Evolutionary conservation across 2,797 vertebrate species (phyloP).

Genomic region (Labeo calbasu): DNA sequence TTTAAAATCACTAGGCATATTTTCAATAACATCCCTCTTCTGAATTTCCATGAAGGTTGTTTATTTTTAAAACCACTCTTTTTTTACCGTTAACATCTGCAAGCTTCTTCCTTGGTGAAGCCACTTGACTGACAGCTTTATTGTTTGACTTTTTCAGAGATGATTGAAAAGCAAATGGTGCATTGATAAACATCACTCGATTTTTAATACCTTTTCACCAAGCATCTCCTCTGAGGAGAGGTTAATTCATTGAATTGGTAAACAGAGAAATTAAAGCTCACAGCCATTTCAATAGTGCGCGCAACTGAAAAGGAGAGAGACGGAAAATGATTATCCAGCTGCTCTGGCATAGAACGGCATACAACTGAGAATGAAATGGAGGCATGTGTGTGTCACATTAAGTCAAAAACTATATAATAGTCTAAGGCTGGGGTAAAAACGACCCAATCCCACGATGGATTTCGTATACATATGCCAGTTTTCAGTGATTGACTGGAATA

Average conservation of each 20-base stretch:
- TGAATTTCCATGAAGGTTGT: constrained; percentile 3
- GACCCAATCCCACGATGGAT: neutral
- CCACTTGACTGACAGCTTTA: constrained; percentile 54
- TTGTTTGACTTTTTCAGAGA: constrained; percentile 49
- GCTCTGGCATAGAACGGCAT: constrained; percentile 11
- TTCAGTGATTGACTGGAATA: neutral
- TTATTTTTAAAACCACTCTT: neutral
- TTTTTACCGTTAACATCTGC: constrained; percentile 25
- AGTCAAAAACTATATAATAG: constrained; percentile 43
- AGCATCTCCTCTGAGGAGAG: constrained; percentile 36
- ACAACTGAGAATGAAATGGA: constrained; percentile 20
- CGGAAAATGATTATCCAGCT: constrained; percentile 34
- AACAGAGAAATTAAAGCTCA: constrained; percentile 54
- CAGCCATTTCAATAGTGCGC: constrained; percentile 29
- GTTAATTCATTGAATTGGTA: constrained; percentile 50
- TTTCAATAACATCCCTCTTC: constrained; percentile 18
- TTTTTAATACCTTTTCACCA: constrained; percentile 45
- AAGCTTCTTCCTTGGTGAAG: neutral
- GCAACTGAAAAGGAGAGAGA: constrained; percentile 3
- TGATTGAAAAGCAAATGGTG: constrained; percentile 47
- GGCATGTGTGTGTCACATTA: neutral
- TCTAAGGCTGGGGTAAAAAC: neutral
- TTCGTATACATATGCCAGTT: neutral
- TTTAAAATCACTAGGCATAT: constrained; percentile 31
- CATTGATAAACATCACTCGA: constrained; percentile 46